phyloP scores from a whole-genome alignment of 2,113 vertebrate genomes.

The Lampris incognitus region DNA sequence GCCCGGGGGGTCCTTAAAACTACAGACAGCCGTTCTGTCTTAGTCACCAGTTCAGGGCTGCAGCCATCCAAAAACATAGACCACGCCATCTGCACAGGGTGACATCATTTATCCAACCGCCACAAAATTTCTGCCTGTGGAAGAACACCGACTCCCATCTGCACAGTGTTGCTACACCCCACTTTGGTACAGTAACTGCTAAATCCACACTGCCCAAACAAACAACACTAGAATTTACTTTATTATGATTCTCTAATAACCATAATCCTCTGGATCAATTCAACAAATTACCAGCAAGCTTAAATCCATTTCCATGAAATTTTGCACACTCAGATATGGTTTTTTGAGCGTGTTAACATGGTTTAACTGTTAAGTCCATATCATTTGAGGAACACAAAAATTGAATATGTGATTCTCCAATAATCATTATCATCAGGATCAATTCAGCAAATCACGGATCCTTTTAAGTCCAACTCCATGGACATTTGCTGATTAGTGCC shows the following conservation, averaged over 20 bases:
- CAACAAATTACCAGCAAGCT: too few species aligned
- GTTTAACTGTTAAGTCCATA: not conserved
- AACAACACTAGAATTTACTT: too few species aligned
- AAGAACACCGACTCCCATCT: conserved; percentile 59
- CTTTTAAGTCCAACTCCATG: conserved; percentile 47
- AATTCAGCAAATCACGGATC: conserved; percentile 31
- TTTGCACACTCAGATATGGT: too few species aligned
- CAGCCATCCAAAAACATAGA: conserved; percentile 52
- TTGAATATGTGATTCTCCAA: conserved; percentile 19
- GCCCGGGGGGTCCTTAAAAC: conserved; percentile 39
- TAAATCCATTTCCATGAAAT: too few species aligned
- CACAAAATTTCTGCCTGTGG: conserved; percentile 57
- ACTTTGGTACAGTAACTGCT: conserved; percentile 16
- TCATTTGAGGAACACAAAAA: conserved; percentile 18
- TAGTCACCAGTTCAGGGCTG: conserved; percentile 41
- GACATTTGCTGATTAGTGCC: conserved; percentile 37
- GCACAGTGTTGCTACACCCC: conserved; percentile 42
- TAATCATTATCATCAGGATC: conserved; percentile 41
- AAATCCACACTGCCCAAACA: not conserved
- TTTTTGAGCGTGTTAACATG: too few species aligned
- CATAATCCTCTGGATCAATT: too few species aligned
- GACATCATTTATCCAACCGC: conserved; percentile 71
- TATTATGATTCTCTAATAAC: too few species aligned
- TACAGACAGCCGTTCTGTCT: conserved; percentile 60
- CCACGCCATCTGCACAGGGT: conserved; percentile 51